Percentiles rank a stretch among this genome's conserved stretches.
phyloP scores from a whole-genome alignment of 1,140 invertebrate genomes.

The Microplitis mediator region DNA sequence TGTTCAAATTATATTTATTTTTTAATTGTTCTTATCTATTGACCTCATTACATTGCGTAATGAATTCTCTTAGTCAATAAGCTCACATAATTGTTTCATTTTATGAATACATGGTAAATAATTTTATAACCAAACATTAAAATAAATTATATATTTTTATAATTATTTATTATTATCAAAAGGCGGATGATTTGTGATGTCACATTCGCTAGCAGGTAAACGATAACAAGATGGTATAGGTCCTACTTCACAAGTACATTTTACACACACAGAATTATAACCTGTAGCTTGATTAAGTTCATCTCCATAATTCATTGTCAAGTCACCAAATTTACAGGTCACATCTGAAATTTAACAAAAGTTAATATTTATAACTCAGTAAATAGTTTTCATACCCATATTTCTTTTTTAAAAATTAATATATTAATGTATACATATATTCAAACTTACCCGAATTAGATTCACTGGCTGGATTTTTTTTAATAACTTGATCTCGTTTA shows the following conservation, averaged over 20 bases:
- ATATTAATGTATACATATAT: background rate
- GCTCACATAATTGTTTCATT: too few relatives aligned
- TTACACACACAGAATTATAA: conserved; percentile 37
- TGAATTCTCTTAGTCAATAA: too few relatives aligned
- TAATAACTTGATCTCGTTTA: conserved; percentile 10
- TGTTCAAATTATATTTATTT: too few relatives aligned
- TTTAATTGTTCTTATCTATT: too few relatives aligned
- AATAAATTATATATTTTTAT: too few relatives aligned
- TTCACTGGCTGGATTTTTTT: background rate
- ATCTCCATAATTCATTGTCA: conserved; percentile 44
- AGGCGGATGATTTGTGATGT: conserved; percentile 11
- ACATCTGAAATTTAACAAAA: background rate
- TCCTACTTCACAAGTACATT: conserved; percentile 47
- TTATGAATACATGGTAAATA: too few relatives aligned
- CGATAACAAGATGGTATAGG: conserved; percentile 41
- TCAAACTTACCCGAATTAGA: background rate
- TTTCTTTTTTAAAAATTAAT: too few relatives aligned
- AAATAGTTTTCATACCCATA: too few relatives aligned
- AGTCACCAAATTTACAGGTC: conserved; percentile 40
- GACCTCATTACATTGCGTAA: too few relatives aligned
- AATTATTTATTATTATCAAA: background rate
- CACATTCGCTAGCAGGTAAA: conserved; percentile 31
- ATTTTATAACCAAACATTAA: too few relatives aligned
- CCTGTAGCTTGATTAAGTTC: conserved; percentile 35
- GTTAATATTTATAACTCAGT: too few relatives aligned